phyloP scores from a whole-genome alignment of 2,888 invertebrate genomes.

The Selenia dentaria region DNA sequence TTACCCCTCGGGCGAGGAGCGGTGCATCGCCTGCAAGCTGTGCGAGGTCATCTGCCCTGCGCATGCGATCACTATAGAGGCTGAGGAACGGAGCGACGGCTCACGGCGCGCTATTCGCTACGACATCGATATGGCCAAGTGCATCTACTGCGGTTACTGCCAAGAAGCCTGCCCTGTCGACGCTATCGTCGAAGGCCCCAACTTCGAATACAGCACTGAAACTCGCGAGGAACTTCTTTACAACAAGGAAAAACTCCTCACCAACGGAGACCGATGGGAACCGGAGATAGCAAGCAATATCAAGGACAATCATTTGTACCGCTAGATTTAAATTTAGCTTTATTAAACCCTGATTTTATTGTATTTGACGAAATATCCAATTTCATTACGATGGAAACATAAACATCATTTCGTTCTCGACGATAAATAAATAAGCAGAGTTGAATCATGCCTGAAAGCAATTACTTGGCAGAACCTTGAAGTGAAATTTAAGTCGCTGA shows the following conservation, averaged over 20 bases:
- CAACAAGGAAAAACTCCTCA: slow-evolving; percentile 98
- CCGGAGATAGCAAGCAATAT: slow-evolving; percentile 98
- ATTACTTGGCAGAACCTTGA: slow-evolving; percentile 18
- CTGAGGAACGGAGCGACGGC: slow-evolving; percentile 97
- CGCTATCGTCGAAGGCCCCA: slow-evolving; percentile 99
- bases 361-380: slow-evolving; percentile 4
- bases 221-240: slow-evolving; percentile 98
- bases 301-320: slow-evolving; percentile 70
- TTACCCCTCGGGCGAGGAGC: slow-evolving; percentile 98
- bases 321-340: slow-evolving; percentile 37
- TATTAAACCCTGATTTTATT: slow-evolving; percentile 11
- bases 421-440: slow-evolving; percentile 13
- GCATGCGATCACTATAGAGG: slow-evolving; percentile 99
- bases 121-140: slow-evolving; percentile 98
- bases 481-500: slow-evolving; percentile 8
- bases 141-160: slow-evolving; percentile 99
- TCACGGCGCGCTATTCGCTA: slow-evolving; percentile 98
- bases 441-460: slow-evolving; percentile 17
- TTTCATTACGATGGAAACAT: slow-evolving; percentile 14
- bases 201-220: slow-evolving; percentile 99
- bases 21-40: slow-evolving; percentile 99
- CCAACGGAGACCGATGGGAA: slow-evolving; percentile 99
- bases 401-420: slow-evolving; percentile 11
- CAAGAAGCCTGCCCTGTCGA: slow-evolving; percentile 99
- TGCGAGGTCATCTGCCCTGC: slow-evolving; percentile 99